Evolutionary conservation across 2,888 invertebrate species (phyloP).

Genomic region (Rhyacophila evoluta): DNA sequence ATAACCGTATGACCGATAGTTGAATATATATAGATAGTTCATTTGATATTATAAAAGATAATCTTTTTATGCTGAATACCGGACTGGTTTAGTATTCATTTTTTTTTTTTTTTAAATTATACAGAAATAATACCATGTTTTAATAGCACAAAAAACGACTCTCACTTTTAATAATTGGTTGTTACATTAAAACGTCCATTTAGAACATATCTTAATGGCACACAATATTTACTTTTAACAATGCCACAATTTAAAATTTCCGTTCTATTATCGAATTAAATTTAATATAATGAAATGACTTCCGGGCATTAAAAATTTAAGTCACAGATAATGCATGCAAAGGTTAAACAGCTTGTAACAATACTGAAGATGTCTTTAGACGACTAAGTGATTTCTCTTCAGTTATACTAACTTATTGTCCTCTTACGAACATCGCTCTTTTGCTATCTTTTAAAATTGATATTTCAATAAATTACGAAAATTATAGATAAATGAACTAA

Average conservation of each 20-base stretch:
- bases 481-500: no score
- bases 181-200: neutral
- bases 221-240: slow-evolving; percentile 16
- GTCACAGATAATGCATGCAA: slow-evolving; percentile 22
- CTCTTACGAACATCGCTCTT: no score
- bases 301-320: slow-evolving; percentile 22
- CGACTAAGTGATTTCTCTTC: slow-evolving; percentile 5
- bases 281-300: slow-evolving; percentile 22
- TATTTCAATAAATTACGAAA: no score
- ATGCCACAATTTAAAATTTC: slow-evolving; percentile 24
- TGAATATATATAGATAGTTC: no score
- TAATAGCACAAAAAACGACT: neutral
- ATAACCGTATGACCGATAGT: no score
- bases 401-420: no score
- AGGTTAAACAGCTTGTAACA: slow-evolving; percentile 14
- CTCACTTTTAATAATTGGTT: slow-evolving; percentile 18
- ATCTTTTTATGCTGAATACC: no score
- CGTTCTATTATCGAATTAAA: slow-evolving; percentile 12
- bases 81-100: no score
- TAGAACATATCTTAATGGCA: neutral
- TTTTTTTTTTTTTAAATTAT: no score
- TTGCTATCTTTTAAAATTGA: no score
- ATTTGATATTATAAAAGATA: no score
- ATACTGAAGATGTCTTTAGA: slow-evolving; percentile 13
- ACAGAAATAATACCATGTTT: no score